Percentiles rank a stretch among this genome's conserved stretches.
These are phyloP conservation scores for Ochotona princeps DNA, from an alignment of 2,113 vertebrate species.

Conservation along the genomic window DNA sequence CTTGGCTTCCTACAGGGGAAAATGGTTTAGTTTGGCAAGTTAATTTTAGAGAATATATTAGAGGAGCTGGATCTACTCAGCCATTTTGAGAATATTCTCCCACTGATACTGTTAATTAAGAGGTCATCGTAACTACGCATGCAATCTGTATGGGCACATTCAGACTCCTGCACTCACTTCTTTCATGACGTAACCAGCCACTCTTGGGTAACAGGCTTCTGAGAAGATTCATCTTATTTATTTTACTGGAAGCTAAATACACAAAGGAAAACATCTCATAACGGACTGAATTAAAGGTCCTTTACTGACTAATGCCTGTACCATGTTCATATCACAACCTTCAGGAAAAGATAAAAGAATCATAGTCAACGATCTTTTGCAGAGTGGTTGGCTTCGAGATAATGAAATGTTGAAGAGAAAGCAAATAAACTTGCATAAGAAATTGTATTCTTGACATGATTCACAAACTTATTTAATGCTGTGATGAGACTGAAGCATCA, in stretches of 20 bases:
- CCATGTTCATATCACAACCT: not conserved
- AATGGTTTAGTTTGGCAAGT: slow-evolving; percentile 65
- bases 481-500: not conserved
- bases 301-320: not conserved
- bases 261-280: not conserved
- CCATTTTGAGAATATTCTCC: slow-evolving; percentile 51
- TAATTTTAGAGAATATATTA: slow-evolving; percentile 63
- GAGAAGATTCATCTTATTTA: slow-evolving; percentile 29
- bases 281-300: not conserved
- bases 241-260: not conserved
- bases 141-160: not conserved
- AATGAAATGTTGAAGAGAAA: not conserved
- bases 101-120: slow-evolving; percentile 39
- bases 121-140: not conserved
- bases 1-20: slow-evolving; percentile 61
- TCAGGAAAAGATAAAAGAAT: not conserved
- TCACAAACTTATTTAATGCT: not conserved
- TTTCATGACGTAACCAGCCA: not conserved
- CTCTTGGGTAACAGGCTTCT: not conserved
- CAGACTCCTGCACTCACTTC: not conserved
- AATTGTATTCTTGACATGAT: not conserved
- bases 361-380: not conserved
- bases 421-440: not conserved
- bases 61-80: slow-evolving; percentile 23
- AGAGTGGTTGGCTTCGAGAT: not conserved